Conservation (phyloP, 2,113 vertebrate genomes). For the Vidua macroura region DNA sequence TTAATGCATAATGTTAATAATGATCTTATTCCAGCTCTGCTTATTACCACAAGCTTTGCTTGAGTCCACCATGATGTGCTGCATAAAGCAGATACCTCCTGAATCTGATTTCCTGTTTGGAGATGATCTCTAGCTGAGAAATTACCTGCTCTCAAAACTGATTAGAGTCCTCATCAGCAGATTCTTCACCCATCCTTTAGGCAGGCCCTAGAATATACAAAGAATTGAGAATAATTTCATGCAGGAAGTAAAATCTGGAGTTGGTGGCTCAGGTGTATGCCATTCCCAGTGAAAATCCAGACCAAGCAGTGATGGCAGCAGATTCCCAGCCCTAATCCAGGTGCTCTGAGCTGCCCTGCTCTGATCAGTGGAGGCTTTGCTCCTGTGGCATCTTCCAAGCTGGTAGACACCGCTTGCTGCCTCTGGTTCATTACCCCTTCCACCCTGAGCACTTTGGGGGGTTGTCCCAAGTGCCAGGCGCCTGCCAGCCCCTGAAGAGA, state of each 20-base stretch:
- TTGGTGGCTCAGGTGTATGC: background rate
- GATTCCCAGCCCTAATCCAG: background rate
- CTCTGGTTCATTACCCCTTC: background rate
- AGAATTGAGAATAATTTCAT: background rate
- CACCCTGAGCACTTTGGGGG: background rate
- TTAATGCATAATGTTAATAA: background rate
- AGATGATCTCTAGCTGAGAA: constrained; percentile 63
- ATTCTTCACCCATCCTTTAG: constrained; percentile 32
- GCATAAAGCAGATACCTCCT: constrained; percentile 18
- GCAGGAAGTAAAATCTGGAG: constrained; percentile 22
- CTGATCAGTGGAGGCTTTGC: background rate
- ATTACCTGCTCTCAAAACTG: constrained; percentile 64
- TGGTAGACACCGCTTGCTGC: accelerated
- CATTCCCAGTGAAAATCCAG: background rate
- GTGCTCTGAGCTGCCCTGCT: background rate
- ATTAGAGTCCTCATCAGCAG: constrained; percentile 59
- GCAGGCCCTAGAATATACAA: background rate
- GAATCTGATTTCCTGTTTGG: constrained; percentile 56
- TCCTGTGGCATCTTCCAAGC: background rate
- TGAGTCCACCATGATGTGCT: constrained; percentile 8
- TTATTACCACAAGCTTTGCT: constrained; percentile 25
- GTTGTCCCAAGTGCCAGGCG: background rate
- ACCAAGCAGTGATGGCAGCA: background rate
- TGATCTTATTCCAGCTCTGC: constrained; percentile 10
- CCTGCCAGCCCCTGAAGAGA: background rate